Evolutionary conservation across 2,888 invertebrate genomes (phyloP).

Genomic region (Atrina japonica): DNA sequence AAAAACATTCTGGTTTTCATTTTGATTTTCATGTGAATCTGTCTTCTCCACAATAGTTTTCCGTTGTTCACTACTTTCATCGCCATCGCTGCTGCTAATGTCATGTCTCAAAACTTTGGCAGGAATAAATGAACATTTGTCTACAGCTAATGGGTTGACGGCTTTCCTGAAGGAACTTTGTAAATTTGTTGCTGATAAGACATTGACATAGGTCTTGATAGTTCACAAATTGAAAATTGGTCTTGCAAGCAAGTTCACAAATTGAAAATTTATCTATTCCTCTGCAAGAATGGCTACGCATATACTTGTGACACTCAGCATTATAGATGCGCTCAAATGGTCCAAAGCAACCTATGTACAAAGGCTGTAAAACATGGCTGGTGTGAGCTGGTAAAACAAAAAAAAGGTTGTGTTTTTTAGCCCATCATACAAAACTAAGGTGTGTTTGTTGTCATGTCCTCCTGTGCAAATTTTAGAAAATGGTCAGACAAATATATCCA

Average conservation of each 20-base stretch:
- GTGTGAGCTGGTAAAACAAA: conserved; percentile 20
- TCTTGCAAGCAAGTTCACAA: conserved; percentile 22
- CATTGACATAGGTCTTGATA: conserved; percentile 30
- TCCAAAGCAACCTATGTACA: conserved; percentile 38
- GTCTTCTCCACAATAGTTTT: too few species aligned
- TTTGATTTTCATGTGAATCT: too few species aligned
- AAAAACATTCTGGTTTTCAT: too few species aligned
- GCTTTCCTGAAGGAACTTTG: conserved; percentile 31
- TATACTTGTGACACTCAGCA: conserved; percentile 35
- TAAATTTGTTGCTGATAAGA: conserved; percentile 32
- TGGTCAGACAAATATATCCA: conserved; percentile 3
- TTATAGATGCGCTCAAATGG: conserved; percentile 37
- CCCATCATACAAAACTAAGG: conserved; percentile 27
- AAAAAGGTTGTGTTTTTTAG: conserved; percentile 28
- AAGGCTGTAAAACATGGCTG: conserved; percentile 26
- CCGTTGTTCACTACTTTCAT: too few species aligned
- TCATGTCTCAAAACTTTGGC: too few species aligned
- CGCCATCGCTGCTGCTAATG: too few species aligned
- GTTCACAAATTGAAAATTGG: conserved; percentile 24
- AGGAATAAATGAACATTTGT: too few species aligned
- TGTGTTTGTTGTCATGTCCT: conserved; percentile 1
- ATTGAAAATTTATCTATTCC: conserved; percentile 22
- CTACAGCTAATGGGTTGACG: conserved; percentile 8
- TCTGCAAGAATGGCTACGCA: conserved; percentile 29
- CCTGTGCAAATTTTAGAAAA: conserved; percentile 4